Conservation (phyloP, 2,888 invertebrate species). For the Hermaeophaga mercurialis region DNA sequence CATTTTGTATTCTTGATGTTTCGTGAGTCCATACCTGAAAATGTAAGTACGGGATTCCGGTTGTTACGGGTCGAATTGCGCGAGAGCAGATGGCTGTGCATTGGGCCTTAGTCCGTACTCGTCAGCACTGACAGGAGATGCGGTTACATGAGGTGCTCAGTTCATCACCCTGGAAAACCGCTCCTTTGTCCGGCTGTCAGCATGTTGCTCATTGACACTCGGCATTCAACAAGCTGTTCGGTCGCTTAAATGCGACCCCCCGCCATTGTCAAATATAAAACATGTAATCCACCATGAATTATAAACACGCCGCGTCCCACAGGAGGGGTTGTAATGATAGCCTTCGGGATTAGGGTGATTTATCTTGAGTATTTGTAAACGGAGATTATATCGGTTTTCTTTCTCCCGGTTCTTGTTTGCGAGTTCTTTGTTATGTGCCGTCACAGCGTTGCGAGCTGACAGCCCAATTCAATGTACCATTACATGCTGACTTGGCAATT, state of each 20-base stretch:
- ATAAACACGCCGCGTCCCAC: slow-evolving; percentile 50
- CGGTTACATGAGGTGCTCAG: slow-evolving; percentile 55
- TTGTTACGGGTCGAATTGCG: slow-evolving; percentile 32
- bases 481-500: slow-evolving; percentile 24
- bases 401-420: slow-evolving; percentile 41
- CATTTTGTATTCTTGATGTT: too few relatives aligned
- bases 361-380: slow-evolving; percentile 56
- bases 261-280: slow-evolving; percentile 52
- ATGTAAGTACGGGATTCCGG: slow-evolving; percentile 10
- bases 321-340: slow-evolving; percentile 48
- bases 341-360: slow-evolving; percentile 53
- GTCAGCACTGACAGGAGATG: slow-evolving; percentile 33
- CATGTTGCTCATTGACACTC: slow-evolving; percentile 54
- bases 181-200: slow-evolving; percentile 56
- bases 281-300: slow-evolving; percentile 55
- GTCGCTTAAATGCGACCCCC: slow-evolving; percentile 43
- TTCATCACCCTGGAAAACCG: slow-evolving; percentile 58
- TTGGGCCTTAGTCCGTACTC: neutral
- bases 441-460: slow-evolving; percentile 25
- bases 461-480: slow-evolving; percentile 23
- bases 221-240: slow-evolving; percentile 54
- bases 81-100: slow-evolving; percentile 34
- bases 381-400: slow-evolving; percentile 51
- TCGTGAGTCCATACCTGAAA: slow-evolving; percentile 19
- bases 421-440: slow-evolving; percentile 24